phyloP scores from a whole-genome alignment of 2,797 vertebrate species.

The Semaprochilodus insignis region DNA sequence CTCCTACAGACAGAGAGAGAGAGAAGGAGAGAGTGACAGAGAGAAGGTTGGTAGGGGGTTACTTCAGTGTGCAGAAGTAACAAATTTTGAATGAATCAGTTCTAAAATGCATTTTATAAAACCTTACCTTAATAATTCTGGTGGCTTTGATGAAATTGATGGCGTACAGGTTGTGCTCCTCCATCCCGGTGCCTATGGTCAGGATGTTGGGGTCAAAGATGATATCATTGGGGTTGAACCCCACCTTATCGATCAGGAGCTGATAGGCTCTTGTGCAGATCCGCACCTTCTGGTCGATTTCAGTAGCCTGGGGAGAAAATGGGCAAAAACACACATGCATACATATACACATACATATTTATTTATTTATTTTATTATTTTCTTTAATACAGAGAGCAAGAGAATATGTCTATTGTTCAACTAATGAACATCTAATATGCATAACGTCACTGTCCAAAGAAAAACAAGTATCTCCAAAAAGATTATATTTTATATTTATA shows the following conservation, averaged over 20 bases:
- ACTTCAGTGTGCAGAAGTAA: too few relatives aligned
- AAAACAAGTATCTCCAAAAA: too few relatives aligned
- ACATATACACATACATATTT: too few relatives aligned
- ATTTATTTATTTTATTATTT: too few relatives aligned
- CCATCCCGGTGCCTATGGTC: conserved; percentile 97
- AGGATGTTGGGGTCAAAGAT: conserved; percentile 98
- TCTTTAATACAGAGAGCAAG: too few relatives aligned
- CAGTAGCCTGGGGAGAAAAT: conserved; percentile 83
- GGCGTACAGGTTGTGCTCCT: conserved; percentile 92
- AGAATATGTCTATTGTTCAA: too few relatives aligned
- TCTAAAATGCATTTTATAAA: neutral
- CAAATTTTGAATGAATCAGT: too few relatives aligned
- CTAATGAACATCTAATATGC: too few relatives aligned
- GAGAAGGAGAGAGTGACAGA: neutral
- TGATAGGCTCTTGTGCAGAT: conserved; percentile 91
- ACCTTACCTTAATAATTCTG: conserved; percentile 87
- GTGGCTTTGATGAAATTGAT: conserved; percentile 90
- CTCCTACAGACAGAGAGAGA: conserved; percentile 75
- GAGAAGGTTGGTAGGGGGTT: neutral
- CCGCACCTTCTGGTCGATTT: conserved; percentile 85
- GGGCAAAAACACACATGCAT: neutral
- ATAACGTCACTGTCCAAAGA: too few relatives aligned
- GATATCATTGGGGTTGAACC: conserved; percentile 92
- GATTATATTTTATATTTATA: too few relatives aligned
- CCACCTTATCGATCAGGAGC: conserved; percentile 83